Evolutionary conservation across 64 coral and sea anemone genomes (phyloP), one percentile per base, ranked within the genome.

Genomic region (Dendrophyllia cribrosa): DNA sequence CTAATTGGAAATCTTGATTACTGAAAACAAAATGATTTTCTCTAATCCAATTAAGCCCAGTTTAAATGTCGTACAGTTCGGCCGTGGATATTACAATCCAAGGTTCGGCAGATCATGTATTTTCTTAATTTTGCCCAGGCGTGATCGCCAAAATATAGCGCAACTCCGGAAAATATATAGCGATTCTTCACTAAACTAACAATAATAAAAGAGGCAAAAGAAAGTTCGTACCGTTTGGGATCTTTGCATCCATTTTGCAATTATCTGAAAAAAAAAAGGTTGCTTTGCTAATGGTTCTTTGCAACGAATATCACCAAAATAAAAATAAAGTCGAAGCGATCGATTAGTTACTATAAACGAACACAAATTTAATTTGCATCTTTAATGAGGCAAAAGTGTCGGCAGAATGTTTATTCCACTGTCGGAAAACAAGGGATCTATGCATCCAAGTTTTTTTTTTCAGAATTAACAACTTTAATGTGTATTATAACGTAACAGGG

Each of bases 201-300:
- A 34, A 2, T 34, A 34, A 34, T 34, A 34, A 34, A 34, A 34
- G 34, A 34, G 9, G 15, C 9, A 16, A 46, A 83, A 65, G 3
- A 65, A 46, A 43, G 19, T 6, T 12, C 26, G 17, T 47, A 83
- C 59, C 59, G 9, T 83, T 83, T 21, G 79, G 26, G 17, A n/a
- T 60, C 43, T 19, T 83, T 20, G 79, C 8, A 25, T 78, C 76
- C 76, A 78, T 78, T 78, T 78, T 34, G 70, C 43, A 73, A 5
- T 45, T 24, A 34, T 70, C 24, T n/a, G n/a, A 70, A 11, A 1
- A 73, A 1, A 34, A 7, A 56, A 56, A 5, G 3, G 7, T 56
- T 12, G 53, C 53, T 5, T 56, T 56, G 53, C 53, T 9, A 56
- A 56, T 56, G 5, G 53, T 56, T 56, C 12, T 56, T 56, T 56